phyloP scores from a whole-genome alignment of 1,140 invertebrate genomes.

The Polypedilum pembai region DNA sequence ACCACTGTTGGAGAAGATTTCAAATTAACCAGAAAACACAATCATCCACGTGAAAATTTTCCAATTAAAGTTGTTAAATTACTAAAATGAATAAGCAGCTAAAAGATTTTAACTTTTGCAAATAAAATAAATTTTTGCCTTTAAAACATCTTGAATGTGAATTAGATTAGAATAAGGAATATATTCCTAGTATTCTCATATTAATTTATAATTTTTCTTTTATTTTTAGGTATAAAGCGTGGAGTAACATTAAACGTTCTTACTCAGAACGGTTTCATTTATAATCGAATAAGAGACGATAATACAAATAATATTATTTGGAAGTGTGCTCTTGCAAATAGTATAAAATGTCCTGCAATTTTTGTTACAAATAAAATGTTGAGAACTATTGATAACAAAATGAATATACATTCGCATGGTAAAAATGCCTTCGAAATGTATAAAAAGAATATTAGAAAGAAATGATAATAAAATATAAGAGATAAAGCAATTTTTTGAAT shows the following conservation, averaged over 20 bases:
- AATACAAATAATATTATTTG: background rate
- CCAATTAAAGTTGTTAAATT: slow-evolving; percentile 7
- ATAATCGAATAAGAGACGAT: background rate
- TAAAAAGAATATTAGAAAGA: background rate
- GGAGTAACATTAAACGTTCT: background rate
- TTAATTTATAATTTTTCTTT: background rate
- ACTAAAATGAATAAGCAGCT: background rate
- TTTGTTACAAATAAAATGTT: background rate
- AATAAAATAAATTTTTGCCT: background rate
- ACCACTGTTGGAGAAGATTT: background rate
- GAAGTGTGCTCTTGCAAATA: background rate
- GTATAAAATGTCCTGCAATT: background rate
- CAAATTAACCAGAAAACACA: background rate
- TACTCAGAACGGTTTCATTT: background rate
- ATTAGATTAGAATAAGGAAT: background rate
- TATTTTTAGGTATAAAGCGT: background rate
- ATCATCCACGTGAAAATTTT: slow-evolving; percentile 1
- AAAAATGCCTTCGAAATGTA: background rate
- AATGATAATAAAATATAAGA: too few relatives aligned
- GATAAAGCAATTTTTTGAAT: too few relatives aligned
- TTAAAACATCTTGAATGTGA: background rate
- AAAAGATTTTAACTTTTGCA: background rate
- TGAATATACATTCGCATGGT: slow-evolving; percentile 3
- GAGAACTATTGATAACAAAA: background rate
- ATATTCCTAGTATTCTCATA: background rate